Conservation (phyloP, 2,888 invertebrate species). For the Craniophora ligustri region DNA sequence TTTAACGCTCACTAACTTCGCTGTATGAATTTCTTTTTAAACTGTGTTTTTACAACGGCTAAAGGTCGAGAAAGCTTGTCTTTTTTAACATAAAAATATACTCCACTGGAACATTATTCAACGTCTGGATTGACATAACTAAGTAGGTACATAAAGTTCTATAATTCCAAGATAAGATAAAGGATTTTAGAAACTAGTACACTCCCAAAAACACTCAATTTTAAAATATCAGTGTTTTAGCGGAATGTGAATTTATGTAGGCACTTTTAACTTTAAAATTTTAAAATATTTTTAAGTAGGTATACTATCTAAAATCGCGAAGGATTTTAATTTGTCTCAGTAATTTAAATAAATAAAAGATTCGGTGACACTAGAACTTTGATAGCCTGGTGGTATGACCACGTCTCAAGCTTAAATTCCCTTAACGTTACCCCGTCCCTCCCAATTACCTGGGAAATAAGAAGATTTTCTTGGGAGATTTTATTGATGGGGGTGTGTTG, state of each 20-base stretch:
- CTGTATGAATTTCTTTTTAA: slow-evolving; percentile 37
- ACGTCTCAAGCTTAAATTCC: too few relatives aligned
- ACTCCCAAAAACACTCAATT: not conserved
- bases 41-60: slow-evolving; percentile 25
- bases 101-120: slow-evolving; percentile 3
- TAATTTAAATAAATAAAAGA: too few relatives aligned
- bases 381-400: too few relatives aligned
- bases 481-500: too few relatives aligned
- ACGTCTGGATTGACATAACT: not conserved
- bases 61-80: slow-evolving; percentile 8
- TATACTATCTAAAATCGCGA: too few relatives aligned
- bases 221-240: not conserved
- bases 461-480: too few relatives aligned
- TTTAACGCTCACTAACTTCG: slow-evolving; percentile 57
- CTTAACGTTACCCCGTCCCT: too few relatives aligned
- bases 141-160: not conserved
- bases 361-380: too few relatives aligned
- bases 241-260: not conserved
- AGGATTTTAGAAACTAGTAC: not conserved
- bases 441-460: too few relatives aligned
- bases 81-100: slow-evolving; percentile 21
- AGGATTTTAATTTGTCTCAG: too few relatives aligned
- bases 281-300: too few relatives aligned
- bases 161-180: slow-evolving; percentile 1
- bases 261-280: not conserved